Evolutionary conservation across 2,888 invertebrate genomes (phyloP).

Genomic region (Anoplius nigerrimus): DNA sequence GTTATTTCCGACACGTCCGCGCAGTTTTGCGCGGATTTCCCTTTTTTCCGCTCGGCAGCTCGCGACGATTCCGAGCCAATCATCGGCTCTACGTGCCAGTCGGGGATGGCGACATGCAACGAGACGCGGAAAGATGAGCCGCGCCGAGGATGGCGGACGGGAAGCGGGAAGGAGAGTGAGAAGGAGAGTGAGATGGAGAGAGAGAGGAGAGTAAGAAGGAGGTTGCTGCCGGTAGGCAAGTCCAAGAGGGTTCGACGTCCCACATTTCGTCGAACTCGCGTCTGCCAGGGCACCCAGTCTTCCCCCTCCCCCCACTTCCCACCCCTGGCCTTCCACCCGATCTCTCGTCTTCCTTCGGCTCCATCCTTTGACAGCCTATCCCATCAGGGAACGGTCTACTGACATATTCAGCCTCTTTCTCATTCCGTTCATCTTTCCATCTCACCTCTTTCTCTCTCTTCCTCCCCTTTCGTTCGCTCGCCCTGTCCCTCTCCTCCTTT

Average conservation of each 20-base stretch:
- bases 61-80: too few relatives aligned
- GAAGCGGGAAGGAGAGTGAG: conserved; percentile 3
- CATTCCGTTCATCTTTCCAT: too few relatives aligned
- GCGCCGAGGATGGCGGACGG: background rate
- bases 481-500: too few relatives aligned
- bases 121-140: background rate
- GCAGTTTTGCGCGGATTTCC: too few relatives aligned
- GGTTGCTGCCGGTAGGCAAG: conserved; percentile 38
- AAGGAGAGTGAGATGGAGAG: background rate
- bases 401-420: conserved; percentile 17
- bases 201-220: conserved; percentile 2
- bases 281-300: conserved; percentile 31
- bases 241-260: conserved; percentile 67
- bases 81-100: background rate
- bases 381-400: conserved; percentile 56
- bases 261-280: conserved; percentile 60
- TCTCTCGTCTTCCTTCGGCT: conserved; percentile 8
- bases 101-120: background rate
- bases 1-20: too few relatives aligned
- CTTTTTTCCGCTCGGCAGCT: too few relatives aligned
- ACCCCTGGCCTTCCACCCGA: conserved; percentile 28
- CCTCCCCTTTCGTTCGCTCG: too few relatives aligned
- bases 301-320: conserved; percentile 23
- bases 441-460: too few relatives aligned
- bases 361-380: conserved; percentile 33